phyloP scores from a whole-genome alignment of 2,888 invertebrate genomes.

The Tenodera sinensis region DNA sequence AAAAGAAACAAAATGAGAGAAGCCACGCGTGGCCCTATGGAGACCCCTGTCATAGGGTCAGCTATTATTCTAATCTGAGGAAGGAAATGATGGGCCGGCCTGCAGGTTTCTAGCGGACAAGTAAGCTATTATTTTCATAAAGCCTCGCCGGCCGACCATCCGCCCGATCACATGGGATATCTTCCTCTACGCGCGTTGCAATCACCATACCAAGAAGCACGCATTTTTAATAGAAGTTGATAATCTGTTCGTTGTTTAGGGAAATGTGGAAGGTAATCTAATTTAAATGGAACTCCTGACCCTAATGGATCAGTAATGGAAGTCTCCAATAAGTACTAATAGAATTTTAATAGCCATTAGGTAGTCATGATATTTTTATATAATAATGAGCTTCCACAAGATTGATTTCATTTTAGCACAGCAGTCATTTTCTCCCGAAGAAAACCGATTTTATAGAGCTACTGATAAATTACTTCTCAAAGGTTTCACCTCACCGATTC shows the following conservation, averaged over 20 bases:
- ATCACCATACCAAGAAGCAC: neutral
- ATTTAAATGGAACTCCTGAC: neutral
- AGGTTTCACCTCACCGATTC: neutral
- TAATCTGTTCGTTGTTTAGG: conserved; percentile 4
- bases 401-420: neutral
- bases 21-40: neutral
- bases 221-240: neutral
- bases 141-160: neutral
- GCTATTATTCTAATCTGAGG: conserved; percentile 18
- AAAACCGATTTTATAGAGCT: neutral
- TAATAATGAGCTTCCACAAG: neutral
- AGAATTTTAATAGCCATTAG: conserved; percentile 4
- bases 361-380: neutral
- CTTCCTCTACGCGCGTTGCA: neutral
- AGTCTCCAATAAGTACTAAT: neutral
- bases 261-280: neutral
- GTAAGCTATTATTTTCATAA: conserved; percentile 18
- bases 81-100: conserved; percentile 1
- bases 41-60: conserved; percentile 6
- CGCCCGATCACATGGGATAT: neutral
- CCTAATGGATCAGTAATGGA: conserved; percentile 7
- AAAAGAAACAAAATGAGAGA: neutral
- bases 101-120: neutral
- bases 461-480: neutral
- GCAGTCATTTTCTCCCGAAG: neutral